Base-by-base conservation (phyloP, 2,888 invertebrate species). In the Sepiola atlantica region DNA sequence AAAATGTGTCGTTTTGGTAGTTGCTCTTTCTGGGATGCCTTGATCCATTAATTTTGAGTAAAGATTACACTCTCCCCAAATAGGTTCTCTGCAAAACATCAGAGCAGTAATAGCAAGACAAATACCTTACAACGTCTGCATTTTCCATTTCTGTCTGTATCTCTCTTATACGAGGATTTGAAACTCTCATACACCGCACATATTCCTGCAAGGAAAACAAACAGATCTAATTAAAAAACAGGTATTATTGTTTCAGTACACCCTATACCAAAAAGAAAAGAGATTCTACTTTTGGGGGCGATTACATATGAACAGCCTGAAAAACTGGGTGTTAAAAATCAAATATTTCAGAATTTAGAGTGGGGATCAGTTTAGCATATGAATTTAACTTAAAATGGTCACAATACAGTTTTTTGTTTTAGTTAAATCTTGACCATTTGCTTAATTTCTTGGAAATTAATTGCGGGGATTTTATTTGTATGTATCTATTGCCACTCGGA, bases 111-210 rank as follows among this genome's bases (percentile, higher is more conserved):
- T n/a, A 45, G 45, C 90, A 77, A 54, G 24, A 35, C 54, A 10
- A 95, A 95, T 95, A 97, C 97, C 97, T 96, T 90, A 98, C 98
- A 94, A 99, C 98, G 97, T 99, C 99, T 97, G 99, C 99, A 94
- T 99, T 98, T 97, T 99, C 99, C 98, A 99, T 99, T 97, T 99
- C 99, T 97, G 99, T 99, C 8, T 99, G 99, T 94, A 99, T 98
- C 54, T 99, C 99, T 94, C 99, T 98, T 98, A 99, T 98, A 35
- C 99, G 98, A 0, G 99, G 99, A 97, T 99, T 99, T 0, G 99
- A 98, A 35, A 98, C 98, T 95, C 99, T 98, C 98, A 99, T 98
- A 0, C 99, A 99, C 95, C 99, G 98, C 98, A 99, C 99, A 97
- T 99, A 99, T 97, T 99, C 98, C 98, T 98, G 96, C 0, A 97